Base-by-base conservation (phyloP, 2,888 invertebrate species). In the Subacronicta megacephala region DNA sequence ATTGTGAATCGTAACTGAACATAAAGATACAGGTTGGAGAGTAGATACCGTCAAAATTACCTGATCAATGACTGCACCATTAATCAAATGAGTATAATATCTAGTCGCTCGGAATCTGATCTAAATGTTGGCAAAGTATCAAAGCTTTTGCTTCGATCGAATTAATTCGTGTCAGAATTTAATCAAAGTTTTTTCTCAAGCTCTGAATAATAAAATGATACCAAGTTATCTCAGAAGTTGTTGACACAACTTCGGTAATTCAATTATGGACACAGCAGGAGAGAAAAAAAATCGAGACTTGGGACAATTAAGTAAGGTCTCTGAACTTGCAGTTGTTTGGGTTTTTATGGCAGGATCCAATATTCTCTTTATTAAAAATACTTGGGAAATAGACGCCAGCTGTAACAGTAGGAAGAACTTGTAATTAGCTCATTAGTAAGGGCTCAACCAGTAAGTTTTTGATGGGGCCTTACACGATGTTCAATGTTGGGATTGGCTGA, bases 241-340 rank as follows among this genome's bases (percentile, higher is more conserved):
- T 47, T 33, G 61, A 46, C 46, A 40, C 47, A 15, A 37, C 36
- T 61, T 54, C 40, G 44, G 7, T 31, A 23, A 31, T 53, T 47
- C 38, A 53, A 40, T 68, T 47, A 63, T 62, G 55, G 47, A 63
- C 62, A 62, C 47, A 54, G 62, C 40, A 54, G 54, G 62, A 47
- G 40, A 16, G 15, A 5, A 35, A 54, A 46, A n/a, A 13, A 42
- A 17, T 54, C 23, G 23, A n/a, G 29, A 54, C 20, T 46, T 65
- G 44, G 55, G 53, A 65, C 62, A 55, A n/a, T 60, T 49, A 49
- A 44, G 40, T 17, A 40, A 26, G 17, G 44, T 37, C 41, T 37
- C 41, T 37, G 23, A 23, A n/a, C n/a, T n/a, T n/a, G n/a, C n/a
- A n/a, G n/a, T n/a, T n/a, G n/a, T n/a, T n/a, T n/a, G n/a, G n/a